These are phyloP conservation scores for Tetropium fuscum DNA, from an alignment of 2,888 invertebrate species.

Conservation along the genomic window DNA sequence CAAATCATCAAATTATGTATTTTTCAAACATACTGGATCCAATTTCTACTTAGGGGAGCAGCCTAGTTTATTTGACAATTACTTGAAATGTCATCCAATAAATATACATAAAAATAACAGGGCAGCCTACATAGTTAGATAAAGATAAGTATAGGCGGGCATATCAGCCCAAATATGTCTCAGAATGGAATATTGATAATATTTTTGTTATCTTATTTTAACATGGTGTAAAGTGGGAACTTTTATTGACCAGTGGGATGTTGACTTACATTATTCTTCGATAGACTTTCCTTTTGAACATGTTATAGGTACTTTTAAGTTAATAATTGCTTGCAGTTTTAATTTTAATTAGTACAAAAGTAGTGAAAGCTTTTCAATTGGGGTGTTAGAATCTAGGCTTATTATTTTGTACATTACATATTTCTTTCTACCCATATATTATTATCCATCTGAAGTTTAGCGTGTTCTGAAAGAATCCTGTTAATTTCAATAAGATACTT, in stretches of 20 bases:
- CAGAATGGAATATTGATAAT: constrained; percentile 28
- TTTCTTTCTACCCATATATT: too few relatives aligned
- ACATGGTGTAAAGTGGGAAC: constrained; percentile 4
- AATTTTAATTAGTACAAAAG: too few relatives aligned
- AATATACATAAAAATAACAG: constrained; percentile 58
- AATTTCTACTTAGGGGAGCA: constrained; percentile 45
- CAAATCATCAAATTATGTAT: constrained; percentile 15
- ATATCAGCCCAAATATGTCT: constrained; percentile 33
- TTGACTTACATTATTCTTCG: constrained; percentile 28
- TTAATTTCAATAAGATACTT: too few relatives aligned
- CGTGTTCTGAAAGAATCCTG: too few relatives aligned
- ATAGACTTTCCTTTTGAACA: not conserved
- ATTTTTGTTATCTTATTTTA: not conserved
- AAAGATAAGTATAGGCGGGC: constrained; percentile 49
- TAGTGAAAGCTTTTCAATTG: too few relatives aligned
- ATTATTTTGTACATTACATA: too few relatives aligned
- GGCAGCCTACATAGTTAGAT: constrained; percentile 55
- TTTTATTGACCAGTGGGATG: constrained; percentile 33
- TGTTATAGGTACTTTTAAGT: too few relatives aligned
- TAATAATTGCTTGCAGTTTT: too few relatives aligned
- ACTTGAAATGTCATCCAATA: constrained; percentile 53
- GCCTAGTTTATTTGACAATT: constrained; percentile 53
- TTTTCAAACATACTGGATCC: constrained; percentile 13
- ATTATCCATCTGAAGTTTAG: too few relatives aligned
- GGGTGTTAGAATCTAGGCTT: too few relatives aligned